phyloP scores from a whole-genome alignment of 2,113 vertebrate genomes.

The Silurus asotus region DNA sequence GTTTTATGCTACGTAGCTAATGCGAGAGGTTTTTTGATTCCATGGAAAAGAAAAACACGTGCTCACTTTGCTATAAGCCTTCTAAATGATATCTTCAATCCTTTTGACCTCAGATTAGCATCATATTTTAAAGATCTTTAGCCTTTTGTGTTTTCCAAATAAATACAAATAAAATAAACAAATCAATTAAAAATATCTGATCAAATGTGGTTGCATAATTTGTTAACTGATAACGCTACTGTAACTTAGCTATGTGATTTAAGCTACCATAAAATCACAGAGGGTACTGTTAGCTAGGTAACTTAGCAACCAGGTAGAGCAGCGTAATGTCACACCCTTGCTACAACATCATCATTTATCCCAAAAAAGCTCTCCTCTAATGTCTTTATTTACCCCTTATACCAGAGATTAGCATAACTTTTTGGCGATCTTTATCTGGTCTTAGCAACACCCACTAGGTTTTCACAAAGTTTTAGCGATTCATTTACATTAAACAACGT shows the following conservation, averaged over 20 bases:
- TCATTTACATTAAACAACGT: constrained; percentile 7
- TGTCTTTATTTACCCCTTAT: not conserved
- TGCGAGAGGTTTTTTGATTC: not conserved
- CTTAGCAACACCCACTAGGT: not conserved
- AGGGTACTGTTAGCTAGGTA: not conserved
- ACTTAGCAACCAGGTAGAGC: not conserved
- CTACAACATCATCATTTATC: not conserved
- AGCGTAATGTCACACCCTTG: not conserved
- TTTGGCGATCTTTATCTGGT: not conserved
- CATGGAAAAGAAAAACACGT: not conserved
- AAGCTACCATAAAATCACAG: not conserved
- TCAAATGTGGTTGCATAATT: not conserved
- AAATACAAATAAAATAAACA: too few relatives aligned
- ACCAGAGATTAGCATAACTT: not conserved
- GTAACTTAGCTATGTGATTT: not conserved
- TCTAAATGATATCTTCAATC: not conserved
- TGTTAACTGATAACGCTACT: not conserved
- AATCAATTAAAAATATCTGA: not conserved
- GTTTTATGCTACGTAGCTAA: not conserved
- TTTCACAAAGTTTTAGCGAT: not conserved
- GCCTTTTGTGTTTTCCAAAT: not conserved
- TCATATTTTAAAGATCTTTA: not conserved
- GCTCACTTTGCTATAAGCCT: not conserved
- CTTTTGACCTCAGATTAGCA: not conserved
- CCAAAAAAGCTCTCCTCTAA: not conserved